These are phyloP conservation scores for Drosophila neoperkinsi DNA, from an alignment of 2,888 invertebrate genomes.

Conservation along the genomic window DNA sequence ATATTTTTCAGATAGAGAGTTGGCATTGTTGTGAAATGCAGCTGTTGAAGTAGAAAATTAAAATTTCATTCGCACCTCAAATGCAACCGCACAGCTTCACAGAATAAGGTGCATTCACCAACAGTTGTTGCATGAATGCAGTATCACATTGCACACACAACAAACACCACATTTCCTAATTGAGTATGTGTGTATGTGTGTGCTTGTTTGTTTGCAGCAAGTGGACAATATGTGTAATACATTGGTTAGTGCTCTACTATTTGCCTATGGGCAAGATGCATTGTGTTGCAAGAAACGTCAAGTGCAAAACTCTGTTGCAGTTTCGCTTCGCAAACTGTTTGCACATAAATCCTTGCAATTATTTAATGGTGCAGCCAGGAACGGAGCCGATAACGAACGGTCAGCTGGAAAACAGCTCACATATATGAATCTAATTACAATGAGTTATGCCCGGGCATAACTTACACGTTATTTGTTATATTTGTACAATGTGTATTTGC, in stretches of 20 bases:
- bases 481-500: conserved; percentile 26
- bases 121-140: conserved; percentile 68
- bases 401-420: conserved; percentile 29
- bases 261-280: conserved; percentile 65
- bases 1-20: conserved; percentile 7
- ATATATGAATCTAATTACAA: conserved; percentile 68
- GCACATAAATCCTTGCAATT: conserved; percentile 76
- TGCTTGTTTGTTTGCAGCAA: conserved; percentile 47
- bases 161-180: conserved; percentile 30
- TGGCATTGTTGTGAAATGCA: conserved; percentile 22
- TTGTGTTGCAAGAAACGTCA: conserved; percentile 53
- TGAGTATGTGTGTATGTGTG: conserved; percentile 13
- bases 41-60: conserved; percentile 60
- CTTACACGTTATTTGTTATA: conserved; percentile 29
- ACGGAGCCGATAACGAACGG: conserved; percentile 59
- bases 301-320: conserved; percentile 39
- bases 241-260: conserved; percentile 56
- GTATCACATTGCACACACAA: conserved; percentile 61
- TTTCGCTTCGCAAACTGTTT: conserved; percentile 60
- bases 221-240: conserved; percentile 76
- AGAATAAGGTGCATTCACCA: conserved; percentile 2
- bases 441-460: conserved; percentile 73
- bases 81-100: not conserved
- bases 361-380: conserved; percentile 67
- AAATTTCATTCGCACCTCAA: conserved; percentile 63